A percentile compares a stretch with the other conserved stretches of the same genome.
These are phyloP conservation scores for Geophilus truncorum DNA, from an alignment of 2,888 invertebrate genomes.

Conservation along the genomic window DNA sequence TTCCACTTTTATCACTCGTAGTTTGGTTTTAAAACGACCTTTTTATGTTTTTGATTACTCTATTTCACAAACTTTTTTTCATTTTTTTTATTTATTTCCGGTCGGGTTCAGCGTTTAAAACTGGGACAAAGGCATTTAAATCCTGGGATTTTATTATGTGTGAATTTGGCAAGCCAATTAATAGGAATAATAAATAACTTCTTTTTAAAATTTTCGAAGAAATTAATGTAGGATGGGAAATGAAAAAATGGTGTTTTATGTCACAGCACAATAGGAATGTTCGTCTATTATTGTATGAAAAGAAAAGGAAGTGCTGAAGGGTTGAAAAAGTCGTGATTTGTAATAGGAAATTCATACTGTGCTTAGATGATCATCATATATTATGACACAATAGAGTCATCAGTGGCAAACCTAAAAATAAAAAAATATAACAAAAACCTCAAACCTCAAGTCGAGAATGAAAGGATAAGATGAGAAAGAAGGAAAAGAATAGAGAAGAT, in stretches of 20 bases:
- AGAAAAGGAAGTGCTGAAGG: constrained; percentile 24
- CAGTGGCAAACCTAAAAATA: neutral
- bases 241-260: neutral
- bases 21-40: neutral
- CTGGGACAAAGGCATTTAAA: too few relatives aligned
- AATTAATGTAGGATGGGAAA: neutral
- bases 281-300: neutral
- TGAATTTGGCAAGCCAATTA: too few relatives aligned
- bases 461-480: neutral
- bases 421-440: neutral
- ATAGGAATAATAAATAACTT: too few relatives aligned
- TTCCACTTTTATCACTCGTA: neutral
- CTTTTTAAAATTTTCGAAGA: neutral
- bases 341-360: constrained; percentile 17
- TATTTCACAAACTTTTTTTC: too few relatives aligned
- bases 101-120: too few relatives aligned
- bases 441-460: neutral
- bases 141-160: too few relatives aligned
- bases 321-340: neutral
- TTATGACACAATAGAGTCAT: constrained; percentile 11
- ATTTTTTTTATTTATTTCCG: too few relatives aligned
- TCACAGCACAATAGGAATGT: neutral
- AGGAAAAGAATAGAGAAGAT: neutral
- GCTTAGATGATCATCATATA: constrained; percentile 8
- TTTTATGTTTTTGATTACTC: too few relatives aligned